Percentiles rank a stretch among this genome's conserved stretches.
Conservation (phyloP, 2,888 invertebrate species). For the Rosalia funebris region DNA sequence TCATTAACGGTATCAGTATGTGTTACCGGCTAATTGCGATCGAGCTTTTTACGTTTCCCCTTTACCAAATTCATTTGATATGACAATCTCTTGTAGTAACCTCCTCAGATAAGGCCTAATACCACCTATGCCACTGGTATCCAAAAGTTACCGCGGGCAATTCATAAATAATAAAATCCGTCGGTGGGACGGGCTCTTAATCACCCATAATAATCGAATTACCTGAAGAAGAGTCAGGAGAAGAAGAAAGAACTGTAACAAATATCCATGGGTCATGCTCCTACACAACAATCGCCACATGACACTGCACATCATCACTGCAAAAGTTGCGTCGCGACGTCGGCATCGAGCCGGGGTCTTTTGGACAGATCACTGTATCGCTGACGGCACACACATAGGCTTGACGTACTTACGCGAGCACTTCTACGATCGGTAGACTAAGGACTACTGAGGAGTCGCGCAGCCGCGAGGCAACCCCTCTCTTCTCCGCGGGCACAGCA, state of each 20-base stretch:
- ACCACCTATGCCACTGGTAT: no score
- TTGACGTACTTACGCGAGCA: conserved; percentile 21
- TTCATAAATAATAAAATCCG: no score
- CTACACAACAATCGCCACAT: conserved; percentile 66
- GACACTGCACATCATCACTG: conserved; percentile 66
- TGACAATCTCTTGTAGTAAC: no score
- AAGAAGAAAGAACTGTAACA: conserved; percentile 64
- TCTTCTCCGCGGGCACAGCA: conserved; percentile 59
- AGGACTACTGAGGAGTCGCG: conserved; percentile 62
- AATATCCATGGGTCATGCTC: conserved; percentile 67
- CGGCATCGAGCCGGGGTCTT: conserved; percentile 45
- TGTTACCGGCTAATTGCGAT: no score
- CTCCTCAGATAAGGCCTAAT: no score
- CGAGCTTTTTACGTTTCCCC: no score
- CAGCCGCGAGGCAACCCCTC: conserved; percentile 59
- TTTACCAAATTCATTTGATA: no score
- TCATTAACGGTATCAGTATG: no score
- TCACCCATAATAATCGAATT: no score
- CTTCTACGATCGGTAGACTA: conserved; percentile 60
- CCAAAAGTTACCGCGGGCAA: no score
- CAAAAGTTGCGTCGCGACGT: conserved; percentile 50
- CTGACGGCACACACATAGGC: conserved; percentile 22
- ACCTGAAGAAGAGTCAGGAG: conserved; percentile 65
- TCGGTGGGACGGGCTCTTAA: no score
- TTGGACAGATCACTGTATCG: conserved; percentile 30